Conservation (phyloP, 2,797 vertebrate genomes). For the Holocentrus rufus region DNA sequence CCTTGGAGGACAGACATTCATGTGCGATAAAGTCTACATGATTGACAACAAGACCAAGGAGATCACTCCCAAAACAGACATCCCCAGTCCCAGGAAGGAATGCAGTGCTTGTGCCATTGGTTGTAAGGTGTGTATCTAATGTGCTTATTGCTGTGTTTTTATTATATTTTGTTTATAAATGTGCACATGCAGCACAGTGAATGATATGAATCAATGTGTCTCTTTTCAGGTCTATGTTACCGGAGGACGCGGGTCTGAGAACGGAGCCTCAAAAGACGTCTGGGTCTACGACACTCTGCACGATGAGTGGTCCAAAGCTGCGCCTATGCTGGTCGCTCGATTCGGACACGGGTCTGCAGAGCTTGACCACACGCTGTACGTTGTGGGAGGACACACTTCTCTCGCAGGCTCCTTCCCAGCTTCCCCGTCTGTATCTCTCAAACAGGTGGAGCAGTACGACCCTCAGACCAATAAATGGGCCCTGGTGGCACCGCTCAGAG, state of each 20-base stretch:
- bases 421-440: slow-evolving; percentile 88
- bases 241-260: slow-evolving; percentile 87
- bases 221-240: slow-evolving; percentile 83
- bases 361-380: slow-evolving; percentile 85
- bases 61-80: slow-evolving; percentile 88
- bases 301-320: slow-evolving; percentile 89
- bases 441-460: slow-evolving; percentile 90
- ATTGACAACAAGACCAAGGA: slow-evolving; percentile 89
- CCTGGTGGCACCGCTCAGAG: slow-evolving; percentile 87
- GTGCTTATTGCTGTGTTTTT: neutral
- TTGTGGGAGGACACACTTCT: slow-evolving; percentile 88
- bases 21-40: slow-evolving; percentile 89
- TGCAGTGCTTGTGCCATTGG: slow-evolving; percentile 90
- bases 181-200: neutral
- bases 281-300: slow-evolving; percentile 90
- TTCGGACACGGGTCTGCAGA: slow-evolving; percentile 89
- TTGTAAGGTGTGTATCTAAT: slow-evolving; percentile 79
- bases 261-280: slow-evolving; percentile 88
- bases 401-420: slow-evolving; percentile 86
- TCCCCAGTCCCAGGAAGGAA: slow-evolving; percentile 88
- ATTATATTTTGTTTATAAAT: neutral
- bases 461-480: slow-evolving; percentile 89
- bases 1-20: slow-evolving; percentile 88
- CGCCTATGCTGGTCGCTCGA: slow-evolving; percentile 86
- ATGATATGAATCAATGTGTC: neutral